Evolutionary conservation across 1,140 invertebrate species (phyloP), one percentile per base, ranked within the genome.

Genomic region (Mya arenaria): DNA sequence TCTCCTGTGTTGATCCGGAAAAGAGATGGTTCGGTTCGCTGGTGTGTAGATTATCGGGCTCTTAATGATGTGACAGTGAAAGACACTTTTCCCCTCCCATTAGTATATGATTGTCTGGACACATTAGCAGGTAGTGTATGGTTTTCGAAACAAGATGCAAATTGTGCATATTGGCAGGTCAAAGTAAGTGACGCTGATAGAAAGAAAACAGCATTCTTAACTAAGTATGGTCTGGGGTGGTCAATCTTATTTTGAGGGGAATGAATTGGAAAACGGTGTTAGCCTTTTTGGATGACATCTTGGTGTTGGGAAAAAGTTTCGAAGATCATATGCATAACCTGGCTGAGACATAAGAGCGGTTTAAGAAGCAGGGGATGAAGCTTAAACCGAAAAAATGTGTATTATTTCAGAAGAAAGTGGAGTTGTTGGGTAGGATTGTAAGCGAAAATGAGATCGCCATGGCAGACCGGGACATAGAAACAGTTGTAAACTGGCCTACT

Each of bases 381-480:
- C 28, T 71, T 2, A 83, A 83, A 44, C 23, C 52, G 13, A 28
- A 66, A 30, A 79, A 83, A 39, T 83, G 62, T 41, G 39, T 32
- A 28, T 55, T 84, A 5, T 80, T 84, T 34, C 66, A 79, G 41
- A 10, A 23, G n/a, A 8, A 55, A 10, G 75, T 84, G 34, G 77
- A 72, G 37, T 83, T 65, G 39, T 39, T 85, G 25, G 84, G 71
- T n/a, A 23, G 41, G 17, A 5, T 60, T 17, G 68, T 85, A 3
- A 41, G 44, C 17, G 52, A 28, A 19, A 44, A 84, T 6, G 69
- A 66, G 19, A 36, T 85, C 6, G 52, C 23, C 52, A 28, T 65
- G 23, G 48, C 28, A 34, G 55, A 41, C 13, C 37, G 56, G 23
- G 19, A 66, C 34, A 66, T 68, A 4, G n/a, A 41, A 34, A 2